phyloP scores from a whole-genome alignment of 2,888 invertebrate species.

The Eilema depressum region DNA sequence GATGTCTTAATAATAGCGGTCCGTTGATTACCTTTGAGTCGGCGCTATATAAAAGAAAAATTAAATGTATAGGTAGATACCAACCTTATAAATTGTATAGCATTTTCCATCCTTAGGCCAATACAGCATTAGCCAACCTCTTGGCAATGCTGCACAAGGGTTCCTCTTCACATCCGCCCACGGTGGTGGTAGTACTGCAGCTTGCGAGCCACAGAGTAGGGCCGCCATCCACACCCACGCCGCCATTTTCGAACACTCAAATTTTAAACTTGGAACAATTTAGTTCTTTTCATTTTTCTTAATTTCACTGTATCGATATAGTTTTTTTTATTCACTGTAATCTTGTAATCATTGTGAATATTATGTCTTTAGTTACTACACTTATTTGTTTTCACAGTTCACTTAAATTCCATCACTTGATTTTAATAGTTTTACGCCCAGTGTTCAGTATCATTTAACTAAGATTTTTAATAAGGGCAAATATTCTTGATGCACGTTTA shows the following conservation, averaged over 20 bases:
- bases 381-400: conserved; percentile 16
- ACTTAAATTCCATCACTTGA: conserved; percentile 36
- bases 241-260: conserved; percentile 63
- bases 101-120: conserved; percentile 95
- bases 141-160: conserved; percentile 92
- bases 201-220: conserved; percentile 82
- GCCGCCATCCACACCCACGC: conserved; percentile 77
- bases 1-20: no score
- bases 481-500: no score
- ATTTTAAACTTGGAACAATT: conserved; percentile 36
- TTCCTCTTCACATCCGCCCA: conserved; percentile 94
- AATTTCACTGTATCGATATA: conserved; percentile 19
- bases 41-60: neutral
- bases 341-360: conserved; percentile 6
- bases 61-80: conserved; percentile 37
- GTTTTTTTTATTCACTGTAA: neutral
- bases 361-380: conserved; percentile 23
- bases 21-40: neutral
- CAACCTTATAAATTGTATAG: conserved; percentile 94
- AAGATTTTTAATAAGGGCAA: no score
- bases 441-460: neutral
- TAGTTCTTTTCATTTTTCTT: conserved; percentile 43
- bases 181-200: conserved; percentile 92
- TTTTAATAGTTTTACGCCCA: neutral
- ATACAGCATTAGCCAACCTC: conserved; percentile 95